A percentile compares a stretch with the other conserved stretches of the same genome.
phyloP scores from a whole-genome alignment of 1,140 invertebrate species.

The Ganaspis sp. region DNA sequence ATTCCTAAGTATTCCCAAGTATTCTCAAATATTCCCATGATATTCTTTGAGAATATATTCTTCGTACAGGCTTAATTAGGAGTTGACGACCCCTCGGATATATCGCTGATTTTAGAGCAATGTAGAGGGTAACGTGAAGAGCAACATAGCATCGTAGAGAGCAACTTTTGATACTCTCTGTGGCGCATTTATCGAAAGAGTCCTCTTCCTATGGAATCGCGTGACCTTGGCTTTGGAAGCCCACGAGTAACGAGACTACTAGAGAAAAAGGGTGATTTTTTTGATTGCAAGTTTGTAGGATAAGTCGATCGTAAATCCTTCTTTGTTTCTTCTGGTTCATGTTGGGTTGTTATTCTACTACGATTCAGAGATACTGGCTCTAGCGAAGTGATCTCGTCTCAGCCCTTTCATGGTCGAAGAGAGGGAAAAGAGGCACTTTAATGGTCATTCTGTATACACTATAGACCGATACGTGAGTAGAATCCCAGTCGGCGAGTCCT shows the following conservation, averaged over 20 bases:
- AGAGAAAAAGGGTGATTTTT: background rate
- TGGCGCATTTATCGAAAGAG: background rate
- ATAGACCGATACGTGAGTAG: conserved; percentile 50
- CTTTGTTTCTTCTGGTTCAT: conserved; percentile 45
- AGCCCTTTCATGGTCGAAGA: conserved; percentile 46
- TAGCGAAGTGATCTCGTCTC: conserved; percentile 31
- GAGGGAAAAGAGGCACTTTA: conserved; percentile 49
- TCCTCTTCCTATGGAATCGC: background rate
- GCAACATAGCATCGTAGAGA: no score
- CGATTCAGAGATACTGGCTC: conserved; percentile 37
- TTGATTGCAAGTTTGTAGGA: conserved; percentile 27
- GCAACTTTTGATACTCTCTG: no score
- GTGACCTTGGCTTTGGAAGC: background rate
- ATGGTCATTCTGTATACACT: conserved; percentile 45
- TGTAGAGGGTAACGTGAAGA: no score
- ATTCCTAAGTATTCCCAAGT: no score
- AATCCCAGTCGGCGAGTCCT: conserved; percentile 50
- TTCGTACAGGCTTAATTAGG: no score
- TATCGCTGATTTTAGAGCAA: no score
- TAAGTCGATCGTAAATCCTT: conserved; percentile 36
- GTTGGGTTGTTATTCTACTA: conserved; percentile 37
- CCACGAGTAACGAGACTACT: background rate
- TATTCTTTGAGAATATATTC: no score
- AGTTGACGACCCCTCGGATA: no score
- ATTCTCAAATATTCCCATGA: no score